Base-by-base conservation (phyloP, 2,888 invertebrate genomes). In the Melinaea marsaeus region DNA sequence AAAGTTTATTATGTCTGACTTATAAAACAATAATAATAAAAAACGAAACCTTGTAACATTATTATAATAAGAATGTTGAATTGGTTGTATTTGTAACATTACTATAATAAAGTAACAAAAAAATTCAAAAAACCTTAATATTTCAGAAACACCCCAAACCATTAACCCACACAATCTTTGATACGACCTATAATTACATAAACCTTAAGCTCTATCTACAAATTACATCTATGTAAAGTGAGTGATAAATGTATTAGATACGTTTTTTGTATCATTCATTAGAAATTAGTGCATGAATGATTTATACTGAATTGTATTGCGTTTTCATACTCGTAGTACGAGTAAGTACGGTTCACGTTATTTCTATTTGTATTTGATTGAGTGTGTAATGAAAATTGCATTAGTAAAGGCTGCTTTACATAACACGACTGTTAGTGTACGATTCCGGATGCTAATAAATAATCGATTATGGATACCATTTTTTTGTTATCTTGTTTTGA, bases 231-330 rank as follows among this genome's bases (percentile, higher is more conserved):
- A 69, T 71, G 69, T 65, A 64, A 66, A 66, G 61, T 58, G 57
- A 47, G 62, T 66, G 45, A 56, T 64, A 59, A 62, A 60, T 22
- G 57, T 65, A 69, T 11, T 55, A 33, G 55, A 32, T 56, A 46
- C 55, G 48, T 55, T 55, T 61, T 65, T 71, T 61, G 61, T 68
- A 71, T 64, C 61, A 62, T 68, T 42, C 7, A 42, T 37, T 37
- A 37, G 37, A 37, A 48, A 48, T 22, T 22, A 48, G 48, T 48
- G 48, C 48, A 22, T 48, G 13, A 22, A 13, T 48, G 32, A 51
- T 9, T 7, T 9, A 51, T 9, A 9, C 42, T 82, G 78, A 84
- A 85, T 85, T 83, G 79, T 79, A 83, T 76, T 78, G 80, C 78
- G 82, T 87, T 88, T 86, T 81, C 85, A 86, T 79, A 80, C 74